Base-by-base conservation (phyloP, 2,888 invertebrate genomes). In the Drosophila sordidula region DNA sequence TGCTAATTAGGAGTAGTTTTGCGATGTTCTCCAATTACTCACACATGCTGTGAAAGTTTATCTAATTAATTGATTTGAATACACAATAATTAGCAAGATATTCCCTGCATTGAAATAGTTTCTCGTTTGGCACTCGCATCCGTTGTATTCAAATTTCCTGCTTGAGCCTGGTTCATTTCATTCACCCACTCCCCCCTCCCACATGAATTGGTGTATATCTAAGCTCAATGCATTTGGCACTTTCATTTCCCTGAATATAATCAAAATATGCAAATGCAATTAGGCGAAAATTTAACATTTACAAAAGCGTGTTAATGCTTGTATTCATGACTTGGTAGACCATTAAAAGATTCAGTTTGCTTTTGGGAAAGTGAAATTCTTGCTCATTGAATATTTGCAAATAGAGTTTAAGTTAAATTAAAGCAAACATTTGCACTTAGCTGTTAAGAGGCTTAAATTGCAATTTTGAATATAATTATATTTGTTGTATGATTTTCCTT, bases 231-330 rank as follows among this genome's bases (percentile, higher is more conserved):
- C 80, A 80, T 69, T 80, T 76, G 80, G 87, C 84, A 80, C 66
- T 77, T 78, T 74, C 78, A 85, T 84, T 81, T 87, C 81, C 85
- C 58, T 46, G 34, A 66, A 74, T 75, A 82, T 87, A 71, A 82
- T 82, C 86, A 86, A 88, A 83, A 83, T 83, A 83, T 83, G 82
- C 82, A 86, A 83, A 88, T 83, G 82, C 84, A 86, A 88, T 83
- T 83, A 83, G 69, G 69, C 57, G 32, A 56, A 50, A 57, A 72
- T 69, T 55, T 64, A 69, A 66, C 61, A 76, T 65, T 74, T 69
- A 69, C 69, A 68, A 74, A 68, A 39, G 58, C 69, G 56, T 66
- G 51, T 59, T 77, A 62, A 79, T 79, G 63, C 65, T 29, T 14
- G 57, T 57, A 49, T 55, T 57, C 64, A 22, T 57, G 62, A 39